Base-by-base conservation (phyloP, 2,113 vertebrate genomes). In the Strix aluco region DNA sequence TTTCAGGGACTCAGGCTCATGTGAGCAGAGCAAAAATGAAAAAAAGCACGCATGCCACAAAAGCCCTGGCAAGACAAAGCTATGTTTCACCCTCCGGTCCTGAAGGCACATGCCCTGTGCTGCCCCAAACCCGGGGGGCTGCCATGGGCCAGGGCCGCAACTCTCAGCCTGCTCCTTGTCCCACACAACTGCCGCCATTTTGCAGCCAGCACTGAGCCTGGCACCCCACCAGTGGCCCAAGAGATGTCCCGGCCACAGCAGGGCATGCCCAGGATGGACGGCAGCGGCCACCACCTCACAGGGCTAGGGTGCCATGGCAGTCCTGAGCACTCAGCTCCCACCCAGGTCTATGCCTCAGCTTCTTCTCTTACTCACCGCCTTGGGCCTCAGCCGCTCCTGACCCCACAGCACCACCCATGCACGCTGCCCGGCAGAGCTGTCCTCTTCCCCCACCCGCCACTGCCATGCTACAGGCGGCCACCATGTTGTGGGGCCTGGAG, bases 81-180 rank as follows among this genome's bases (percentile, higher is more conserved):
- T 29, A 2, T 0, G 4, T 38, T 72, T 46, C 29, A 40, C 29
- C 6, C 15, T 23, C 10, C 0, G 0, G 29, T 13, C 46, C n/a
- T 2, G 3, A 46, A 52, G 10, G 27, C 5, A 2, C 5, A 0
- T 21, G 6, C 12, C 30, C 26, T 17, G 15, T 1, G 2, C 47
- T n/a, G 19, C 40, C 69, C 7, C 38, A 52, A 18, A 26, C 19
- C 29, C 16, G 2, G 23, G 29, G 29, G 16, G 15, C 22, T 25
- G 18, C 38, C 38, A 7, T 6, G 20, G 30, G 40, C 40, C 51
- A n/a, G 62, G 40, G 30, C 19, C 11, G 3, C 72, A 57, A 49
- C 27, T 38, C 62, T 27, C 2, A 2, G 22, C 21, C 44, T 29
- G 36, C 9, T 62, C 62, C 52, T 65, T 0, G 1, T 40, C 15